Conservation (phyloP, 2,797 vertebrate species). For the Momotus momota region DNA sequence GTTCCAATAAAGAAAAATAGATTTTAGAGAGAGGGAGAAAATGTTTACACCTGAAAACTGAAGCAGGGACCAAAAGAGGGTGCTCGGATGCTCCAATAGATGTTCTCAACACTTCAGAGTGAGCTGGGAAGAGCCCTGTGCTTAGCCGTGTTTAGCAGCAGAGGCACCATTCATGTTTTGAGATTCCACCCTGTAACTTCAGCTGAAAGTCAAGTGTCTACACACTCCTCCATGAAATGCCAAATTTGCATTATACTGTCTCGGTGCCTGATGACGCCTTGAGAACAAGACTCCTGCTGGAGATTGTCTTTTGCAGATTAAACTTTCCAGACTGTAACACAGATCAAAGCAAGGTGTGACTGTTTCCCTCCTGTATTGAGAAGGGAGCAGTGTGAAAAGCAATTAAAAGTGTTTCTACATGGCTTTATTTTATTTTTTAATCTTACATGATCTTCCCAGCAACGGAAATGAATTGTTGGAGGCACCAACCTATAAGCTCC, state of each 20-base stretch:
- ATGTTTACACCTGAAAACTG: not conserved
- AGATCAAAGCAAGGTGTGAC: constrained; percentile 64
- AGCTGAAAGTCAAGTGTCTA: constrained; percentile 3
- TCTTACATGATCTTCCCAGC: constrained; percentile 35
- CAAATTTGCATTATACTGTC: not conserved
- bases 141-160: not conserved
- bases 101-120: not conserved
- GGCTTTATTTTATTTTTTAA: not conserved
- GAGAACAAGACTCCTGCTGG: constrained; percentile 24
- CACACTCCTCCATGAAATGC: not conserved
- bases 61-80: not conserved
- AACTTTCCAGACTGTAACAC: constrained; percentile 27
- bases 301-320: constrained; percentile 69
- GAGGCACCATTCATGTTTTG: not conserved
- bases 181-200: not conserved
- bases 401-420: constrained; percentile 46
- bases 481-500: not conserved
- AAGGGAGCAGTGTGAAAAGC: constrained; percentile 37
- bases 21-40: not conserved
- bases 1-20: not conserved
- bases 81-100: not conserved
- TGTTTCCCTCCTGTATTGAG: constrained; percentile 14
- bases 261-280: constrained; percentile 12
- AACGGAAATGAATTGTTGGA: not conserved
- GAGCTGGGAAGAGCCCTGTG: not conserved